phyloP scores from a whole-genome alignment of 1,140 invertebrate genomes.

The Charaxes varanes region DNA sequence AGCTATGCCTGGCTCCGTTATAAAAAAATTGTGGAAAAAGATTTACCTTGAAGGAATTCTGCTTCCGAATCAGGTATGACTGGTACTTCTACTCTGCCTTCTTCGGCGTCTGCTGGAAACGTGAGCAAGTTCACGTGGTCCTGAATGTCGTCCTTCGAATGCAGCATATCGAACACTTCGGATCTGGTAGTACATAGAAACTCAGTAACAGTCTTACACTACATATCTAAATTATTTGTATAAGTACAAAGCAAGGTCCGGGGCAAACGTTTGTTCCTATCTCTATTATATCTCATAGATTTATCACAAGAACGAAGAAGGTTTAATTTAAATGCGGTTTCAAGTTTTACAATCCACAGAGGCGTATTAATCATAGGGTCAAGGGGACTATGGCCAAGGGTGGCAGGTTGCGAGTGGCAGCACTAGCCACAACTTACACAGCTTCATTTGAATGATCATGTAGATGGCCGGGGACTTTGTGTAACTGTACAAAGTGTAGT shows the following conservation, averaged over 20 bases:
- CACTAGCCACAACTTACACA: no score
- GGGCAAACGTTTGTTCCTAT: no score
- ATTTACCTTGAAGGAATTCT: conserved; percentile 58
- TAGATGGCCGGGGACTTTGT: no score
- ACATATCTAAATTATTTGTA: not conserved
- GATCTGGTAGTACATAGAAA: conserved; percentile 44
- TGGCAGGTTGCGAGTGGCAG: no score
- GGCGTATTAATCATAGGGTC: no score
- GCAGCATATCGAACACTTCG: conserved; percentile 65
- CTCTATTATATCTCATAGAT: no score
- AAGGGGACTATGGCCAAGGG: no score
- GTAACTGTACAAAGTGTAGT: no score
- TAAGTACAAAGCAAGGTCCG: not conserved
- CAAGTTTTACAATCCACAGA: no score
- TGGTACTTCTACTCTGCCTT: conserved; percentile 33
- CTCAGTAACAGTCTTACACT: not conserved
- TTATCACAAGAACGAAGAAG: no score
- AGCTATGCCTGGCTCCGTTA: conserved; percentile 9
- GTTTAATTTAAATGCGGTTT: no score
- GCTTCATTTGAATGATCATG: no score
- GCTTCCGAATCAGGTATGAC: conserved; percentile 47
- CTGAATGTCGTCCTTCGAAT: conserved; percentile 53
- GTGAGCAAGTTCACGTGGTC: conserved; percentile 48
- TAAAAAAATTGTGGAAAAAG: not conserved
- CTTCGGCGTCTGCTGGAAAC: conserved; percentile 54